These are phyloP conservation scores for Alces alces DNA, from an alignment of 2,113 vertebrate genomes.

Conservation along the genomic window DNA sequence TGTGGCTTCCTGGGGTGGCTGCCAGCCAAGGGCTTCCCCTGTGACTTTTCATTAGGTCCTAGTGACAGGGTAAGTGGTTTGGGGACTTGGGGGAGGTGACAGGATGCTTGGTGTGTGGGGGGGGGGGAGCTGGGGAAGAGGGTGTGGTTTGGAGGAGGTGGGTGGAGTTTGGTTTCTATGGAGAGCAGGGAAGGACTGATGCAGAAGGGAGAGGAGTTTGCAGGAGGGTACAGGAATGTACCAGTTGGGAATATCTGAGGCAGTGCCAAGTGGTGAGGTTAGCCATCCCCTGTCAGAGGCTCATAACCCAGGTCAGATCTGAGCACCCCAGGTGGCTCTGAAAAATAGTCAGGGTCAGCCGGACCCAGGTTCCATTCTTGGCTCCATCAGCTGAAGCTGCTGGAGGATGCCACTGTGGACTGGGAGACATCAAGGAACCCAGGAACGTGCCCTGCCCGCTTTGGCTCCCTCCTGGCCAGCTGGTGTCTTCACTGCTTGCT, in stretches of 20 bases:
- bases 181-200: not conserved
- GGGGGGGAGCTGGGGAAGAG: not conserved
- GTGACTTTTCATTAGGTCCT: not conserved
- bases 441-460: not conserved
- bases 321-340: not conserved
- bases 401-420: not conserved
- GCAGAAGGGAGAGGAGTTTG: not conserved
- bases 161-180: not conserved
- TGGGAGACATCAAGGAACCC: not conserved
- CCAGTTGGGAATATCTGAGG: not conserved
- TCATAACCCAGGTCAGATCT: not conserved
- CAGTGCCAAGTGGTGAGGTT: not conserved
- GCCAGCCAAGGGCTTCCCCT: slow-evolving; percentile 7
- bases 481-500: not conserved
- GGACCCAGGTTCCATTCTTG: not conserved
- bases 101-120: not conserved
- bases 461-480: not conserved
- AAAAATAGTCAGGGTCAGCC: not conserved
- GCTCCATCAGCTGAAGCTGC: not conserved
- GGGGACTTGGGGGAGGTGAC: not conserved
- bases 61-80: not conserved
- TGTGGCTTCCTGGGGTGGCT: not conserved
- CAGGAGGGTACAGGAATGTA: too few species aligned
- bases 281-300: not conserved
- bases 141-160: not conserved